Conservation (phyloP, 2,113 vertebrate genomes). For the Seriola quinqueradiata region DNA sequence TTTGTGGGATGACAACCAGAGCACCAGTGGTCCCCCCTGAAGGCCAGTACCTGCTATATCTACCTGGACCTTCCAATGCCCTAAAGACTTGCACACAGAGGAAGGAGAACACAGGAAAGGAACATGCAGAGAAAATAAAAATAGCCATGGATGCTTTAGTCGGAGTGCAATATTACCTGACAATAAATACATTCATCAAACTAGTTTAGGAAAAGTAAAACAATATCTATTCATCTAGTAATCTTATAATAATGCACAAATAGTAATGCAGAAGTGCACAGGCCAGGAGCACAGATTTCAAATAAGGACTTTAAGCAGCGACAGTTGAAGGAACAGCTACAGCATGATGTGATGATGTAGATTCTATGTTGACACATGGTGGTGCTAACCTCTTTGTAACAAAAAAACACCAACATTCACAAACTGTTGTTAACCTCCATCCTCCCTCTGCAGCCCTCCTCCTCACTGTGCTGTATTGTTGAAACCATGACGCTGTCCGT, state of each 20-base stretch:
- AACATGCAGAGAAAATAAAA: background rate
- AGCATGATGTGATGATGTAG: too few species aligned
- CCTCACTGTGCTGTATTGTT: too few species aligned
- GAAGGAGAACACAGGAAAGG: background rate
- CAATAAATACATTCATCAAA: background rate
- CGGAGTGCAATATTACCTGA: background rate
- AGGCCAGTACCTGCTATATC: background rate
- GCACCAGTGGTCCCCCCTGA: background rate
- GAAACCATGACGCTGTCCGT: too few species aligned
- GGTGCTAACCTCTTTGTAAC: too few species aligned
- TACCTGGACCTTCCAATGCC: constrained; percentile 2
- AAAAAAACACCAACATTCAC: too few species aligned
- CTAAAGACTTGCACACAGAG: constrained; percentile 22
- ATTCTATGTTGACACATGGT: too few species aligned
- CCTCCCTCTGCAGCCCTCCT: too few species aligned
- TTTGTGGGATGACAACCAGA: constrained; percentile 16
- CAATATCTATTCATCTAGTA: background rate
- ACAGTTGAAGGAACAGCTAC: too few species aligned
- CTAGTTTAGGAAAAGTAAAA: background rate
- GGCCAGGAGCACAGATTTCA: too few species aligned
- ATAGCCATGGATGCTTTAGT: background rate
- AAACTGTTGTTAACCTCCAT: too few species aligned
- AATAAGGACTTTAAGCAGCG: too few species aligned
- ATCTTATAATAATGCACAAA: background rate
- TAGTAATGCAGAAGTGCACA: too few species aligned